Base-by-base conservation (phyloP, 1,140 invertebrate species). In the Microplitis demolitor region DNA sequence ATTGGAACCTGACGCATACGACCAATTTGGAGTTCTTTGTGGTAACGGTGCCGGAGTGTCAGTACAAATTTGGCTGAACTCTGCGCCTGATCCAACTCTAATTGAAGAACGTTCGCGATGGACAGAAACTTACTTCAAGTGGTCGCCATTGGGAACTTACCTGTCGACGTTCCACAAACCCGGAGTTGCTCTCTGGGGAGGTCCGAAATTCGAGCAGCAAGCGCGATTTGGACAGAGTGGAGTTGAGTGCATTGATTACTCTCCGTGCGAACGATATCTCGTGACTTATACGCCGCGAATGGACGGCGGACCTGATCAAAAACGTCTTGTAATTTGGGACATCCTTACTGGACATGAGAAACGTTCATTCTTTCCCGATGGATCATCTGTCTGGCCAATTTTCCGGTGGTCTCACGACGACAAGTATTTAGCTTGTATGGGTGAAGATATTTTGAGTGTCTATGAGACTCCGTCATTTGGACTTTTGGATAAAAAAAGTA, bases 321-420 rank as follows among this genome's bases (percentile, higher is more conserved):
- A 93, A 78, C 91, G 92, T 72, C 89, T 97, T 4, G 94, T 97
- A 56, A 94, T 97, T 79, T 99, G 97, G 96, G 97, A 99, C 84
- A 96, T 98, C 60, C 89, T 95, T 86, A 93, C 95, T 37, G 96
- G 96, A n/a, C 90, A 92, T 74, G 96, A 98, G 80, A 98, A 98
- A 84, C 90, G 97, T 81, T 92, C 92, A 0, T 99, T 99, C 84
- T 91, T 92, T 64, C 92, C 94, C 3, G 96, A 98, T 63, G 92
- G 92, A 1, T 92, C 93, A 16, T 90, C 91, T 0, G 89, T 93
- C 0, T 97, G 97, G 94, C 97, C 97, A 0, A 94, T 98, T 64
- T 97, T 98, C 88, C 94, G 96, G 73, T 99, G 98, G 98, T 98
- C 96, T 34, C 93, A 95, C 81, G 97, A 99, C 87, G 98, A 99